Evolutionary conservation across 1,140 invertebrate species (phyloP).

Genomic region (Drosophila santomea): DNA sequence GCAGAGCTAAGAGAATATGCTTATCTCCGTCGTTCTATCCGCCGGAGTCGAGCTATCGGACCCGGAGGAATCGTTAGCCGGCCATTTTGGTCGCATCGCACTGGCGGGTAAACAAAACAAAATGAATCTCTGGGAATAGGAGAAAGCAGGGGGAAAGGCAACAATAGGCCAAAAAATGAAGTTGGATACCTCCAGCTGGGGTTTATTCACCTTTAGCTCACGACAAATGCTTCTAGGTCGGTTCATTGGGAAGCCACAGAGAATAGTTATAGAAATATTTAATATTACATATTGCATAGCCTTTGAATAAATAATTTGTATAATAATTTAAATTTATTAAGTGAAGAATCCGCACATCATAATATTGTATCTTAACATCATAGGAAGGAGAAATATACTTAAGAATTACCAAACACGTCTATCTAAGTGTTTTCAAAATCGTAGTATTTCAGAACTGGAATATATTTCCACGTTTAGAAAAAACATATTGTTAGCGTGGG

Average conservation of each 20-base stretch:
- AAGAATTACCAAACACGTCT: no score
- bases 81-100: conserved; percentile 69
- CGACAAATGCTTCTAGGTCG: not conserved
- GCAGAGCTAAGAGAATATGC: conserved; percentile 31
- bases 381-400: no score
- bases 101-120: conserved; percentile 66
- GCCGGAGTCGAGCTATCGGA: conserved; percentile 52
- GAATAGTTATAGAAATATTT: no score
- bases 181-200: not conserved
- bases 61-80: conserved; percentile 79
- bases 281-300: no score
- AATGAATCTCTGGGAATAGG: conserved; percentile 23
- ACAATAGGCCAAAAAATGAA: conserved; percentile 60
- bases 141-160: conserved; percentile 48
- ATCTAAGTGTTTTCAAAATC: no score
- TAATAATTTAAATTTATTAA: no score
- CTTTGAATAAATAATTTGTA: no score
- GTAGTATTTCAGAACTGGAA: not conserved
- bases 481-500: not conserved
- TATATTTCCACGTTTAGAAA: not conserved
- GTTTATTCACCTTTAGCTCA: not conserved
- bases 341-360: no score
- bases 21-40: conserved; percentile 55
- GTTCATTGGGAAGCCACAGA: not conserved
- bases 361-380: no score